These are phyloP conservation scores for Ips nitidus DNA, from an alignment of 1,140 invertebrate species.

Conservation along the genomic window DNA sequence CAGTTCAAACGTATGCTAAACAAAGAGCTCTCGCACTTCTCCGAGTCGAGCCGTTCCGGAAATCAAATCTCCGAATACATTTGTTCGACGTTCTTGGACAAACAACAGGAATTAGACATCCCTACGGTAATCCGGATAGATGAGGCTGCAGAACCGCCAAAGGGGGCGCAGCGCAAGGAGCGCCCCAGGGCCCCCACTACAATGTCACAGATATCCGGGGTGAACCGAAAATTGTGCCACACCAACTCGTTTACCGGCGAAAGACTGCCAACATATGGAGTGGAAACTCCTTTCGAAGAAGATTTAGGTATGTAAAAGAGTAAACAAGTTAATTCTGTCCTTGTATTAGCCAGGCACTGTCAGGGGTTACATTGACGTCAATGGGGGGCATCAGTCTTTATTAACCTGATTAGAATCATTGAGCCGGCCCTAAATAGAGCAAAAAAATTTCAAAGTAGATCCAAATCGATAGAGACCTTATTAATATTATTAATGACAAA, in stretches of 20 bases:
- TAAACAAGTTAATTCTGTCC: neutral
- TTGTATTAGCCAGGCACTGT: too few relatives aligned
- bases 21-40: constrained; percentile 98
- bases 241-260: constrained; percentile 91
- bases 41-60: constrained; percentile 97
- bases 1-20: constrained; percentile 99
- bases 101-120: constrained; percentile 94
- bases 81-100: constrained; percentile 97
- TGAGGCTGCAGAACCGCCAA: constrained; percentile 61
- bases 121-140: constrained; percentile 77
- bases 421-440: neutral
- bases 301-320: constrained; percentile 62
- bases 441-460: too few relatives aligned
- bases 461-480: too few relatives aligned
- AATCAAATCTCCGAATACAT: constrained; percentile 99
- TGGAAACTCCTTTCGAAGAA: constrained; percentile 87
- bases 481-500: too few relatives aligned
- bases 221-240: constrained; percentile 82
- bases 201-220: constrained; percentile 90
- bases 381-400: neutral
- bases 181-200: constrained; percentile 59
- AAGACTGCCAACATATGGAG: constrained; percentile 85
- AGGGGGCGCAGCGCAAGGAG: constrained; percentile 65
- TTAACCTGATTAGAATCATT: neutral
- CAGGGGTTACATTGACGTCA: constrained; percentile 2